Evolutionary conservation across 2,888 invertebrate species (phyloP).

Genomic region (Lasioglossum lativentre): DNA sequence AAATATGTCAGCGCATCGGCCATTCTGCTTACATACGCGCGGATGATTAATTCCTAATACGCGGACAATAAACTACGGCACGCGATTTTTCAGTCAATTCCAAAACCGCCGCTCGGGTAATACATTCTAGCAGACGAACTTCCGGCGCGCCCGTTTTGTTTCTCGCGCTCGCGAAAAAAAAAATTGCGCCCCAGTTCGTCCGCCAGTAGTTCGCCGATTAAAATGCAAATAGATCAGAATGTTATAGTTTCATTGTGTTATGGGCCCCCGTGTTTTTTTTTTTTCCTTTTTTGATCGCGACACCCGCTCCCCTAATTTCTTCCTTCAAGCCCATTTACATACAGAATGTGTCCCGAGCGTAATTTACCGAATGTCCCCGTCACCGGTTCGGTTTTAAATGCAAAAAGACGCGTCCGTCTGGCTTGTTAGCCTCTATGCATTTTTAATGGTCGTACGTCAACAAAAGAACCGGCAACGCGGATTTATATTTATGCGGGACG

Average conservation of each 20-base stretch:
- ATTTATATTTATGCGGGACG: slow-evolving; percentile 40
- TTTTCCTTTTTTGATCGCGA: slow-evolving; percentile 27
- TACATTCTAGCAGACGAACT: background rate
- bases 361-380: slow-evolving; percentile 46
- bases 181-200: slow-evolving; percentile 11
- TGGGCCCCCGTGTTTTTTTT: background rate
- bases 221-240: slow-evolving; percentile 50
- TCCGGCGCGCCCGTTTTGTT: background rate
- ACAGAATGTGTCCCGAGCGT: slow-evolving; percentile 51
- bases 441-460: slow-evolving; percentile 48
- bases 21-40: background rate
- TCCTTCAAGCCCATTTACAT: slow-evolving; percentile 49
- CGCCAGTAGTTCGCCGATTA: slow-evolving; percentile 4
- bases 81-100: background rate
- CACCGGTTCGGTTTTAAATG: slow-evolving; percentile 31
- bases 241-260: slow-evolving; percentile 28
- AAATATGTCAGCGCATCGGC: background rate
- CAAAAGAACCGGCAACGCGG: slow-evolving; percentile 30
- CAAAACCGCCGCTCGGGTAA: background rate
- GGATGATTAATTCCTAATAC: slow-evolving; percentile 6
- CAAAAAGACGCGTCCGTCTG: slow-evolving; percentile 40
- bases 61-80: background rate
- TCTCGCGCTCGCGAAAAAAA: background rate
- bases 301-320: slow-evolving; percentile 44
- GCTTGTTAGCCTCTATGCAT: slow-evolving; percentile 49